Conservation (phyloP, 2,113 vertebrate species). For the Channa argus region DNA sequence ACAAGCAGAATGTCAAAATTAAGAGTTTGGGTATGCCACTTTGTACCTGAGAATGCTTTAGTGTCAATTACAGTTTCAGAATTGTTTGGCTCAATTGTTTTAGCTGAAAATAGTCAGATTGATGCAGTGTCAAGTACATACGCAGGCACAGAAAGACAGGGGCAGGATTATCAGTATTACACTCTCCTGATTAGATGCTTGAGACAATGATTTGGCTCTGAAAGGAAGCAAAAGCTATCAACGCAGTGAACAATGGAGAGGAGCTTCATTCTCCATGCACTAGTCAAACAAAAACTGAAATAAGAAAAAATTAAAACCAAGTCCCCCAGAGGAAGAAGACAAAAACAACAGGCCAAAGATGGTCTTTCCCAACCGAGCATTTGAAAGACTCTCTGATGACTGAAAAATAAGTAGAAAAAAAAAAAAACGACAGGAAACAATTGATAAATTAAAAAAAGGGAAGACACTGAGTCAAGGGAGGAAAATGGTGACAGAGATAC, state of each 20-base stretch:
- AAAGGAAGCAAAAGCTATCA: slow-evolving; percentile 6
- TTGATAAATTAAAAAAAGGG: neutral
- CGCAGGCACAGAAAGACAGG: neutral
- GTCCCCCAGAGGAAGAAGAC: no score
- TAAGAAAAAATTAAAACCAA: no score
- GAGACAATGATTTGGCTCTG: slow-evolving; percentile 10
- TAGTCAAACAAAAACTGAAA: slow-evolving; percentile 25
- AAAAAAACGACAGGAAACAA: neutral
- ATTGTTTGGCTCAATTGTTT: neutral
- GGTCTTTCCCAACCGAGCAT: no score
- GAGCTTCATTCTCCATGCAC: slow-evolving; percentile 1
- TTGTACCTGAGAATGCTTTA: no score
- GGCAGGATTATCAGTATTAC: neutral
- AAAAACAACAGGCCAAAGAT: no score
- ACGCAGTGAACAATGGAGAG: neutral
- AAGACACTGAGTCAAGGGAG: neutral
- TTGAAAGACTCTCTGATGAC: no score
- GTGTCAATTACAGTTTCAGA: neutral
- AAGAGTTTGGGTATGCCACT: neutral
- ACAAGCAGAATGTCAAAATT: slow-evolving; percentile 31
- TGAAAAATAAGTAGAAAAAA: neutral
- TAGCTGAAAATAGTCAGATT: neutral
- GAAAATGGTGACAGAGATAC: slow-evolving; percentile 16
- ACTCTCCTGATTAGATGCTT: neutral
- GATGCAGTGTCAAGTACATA: neutral